Evolutionary conservation across 2,113 vertebrate genomes (phyloP).

Genomic region (Petrocephalus microphthalmus): DNA sequence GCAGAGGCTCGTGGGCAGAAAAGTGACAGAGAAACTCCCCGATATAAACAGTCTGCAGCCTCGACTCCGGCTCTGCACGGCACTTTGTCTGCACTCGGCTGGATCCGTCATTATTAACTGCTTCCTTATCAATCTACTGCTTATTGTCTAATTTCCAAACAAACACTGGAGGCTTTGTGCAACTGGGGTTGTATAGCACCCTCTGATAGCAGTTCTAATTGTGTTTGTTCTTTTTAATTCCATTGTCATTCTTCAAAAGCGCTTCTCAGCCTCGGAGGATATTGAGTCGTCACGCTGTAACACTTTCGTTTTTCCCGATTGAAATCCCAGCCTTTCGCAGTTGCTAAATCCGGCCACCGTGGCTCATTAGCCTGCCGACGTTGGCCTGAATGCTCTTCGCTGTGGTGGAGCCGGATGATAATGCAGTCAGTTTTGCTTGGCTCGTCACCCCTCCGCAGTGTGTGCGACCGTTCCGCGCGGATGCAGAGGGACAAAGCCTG

Average conservation of each 20-base stretch:
- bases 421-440: not conserved
- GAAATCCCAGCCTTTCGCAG: not conserved
- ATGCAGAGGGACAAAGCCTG: not conserved
- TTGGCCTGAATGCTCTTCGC: not conserved
- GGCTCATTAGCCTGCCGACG: not conserved
- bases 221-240: not conserved
- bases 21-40: not conserved
- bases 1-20: not conserved
- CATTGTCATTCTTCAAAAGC: not conserved
- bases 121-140: not conserved
- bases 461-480: not conserved
- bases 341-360: not conserved
- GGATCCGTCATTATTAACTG: not conserved
- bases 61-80: not conserved
- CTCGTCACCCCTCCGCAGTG: not conserved
- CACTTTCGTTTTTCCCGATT: not conserved
- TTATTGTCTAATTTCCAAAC: not conserved
- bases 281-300: not conserved
- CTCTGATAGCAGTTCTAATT: not conserved
- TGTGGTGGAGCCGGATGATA: not conserved
- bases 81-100: not conserved
- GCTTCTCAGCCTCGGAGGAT: not conserved
- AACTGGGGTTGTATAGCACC: not conserved
- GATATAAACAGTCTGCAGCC: not conserved
- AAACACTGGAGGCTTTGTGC: not conserved